phyloP scores from a whole-genome alignment of 2,113 vertebrate genomes.

The Equus quagga region DNA sequence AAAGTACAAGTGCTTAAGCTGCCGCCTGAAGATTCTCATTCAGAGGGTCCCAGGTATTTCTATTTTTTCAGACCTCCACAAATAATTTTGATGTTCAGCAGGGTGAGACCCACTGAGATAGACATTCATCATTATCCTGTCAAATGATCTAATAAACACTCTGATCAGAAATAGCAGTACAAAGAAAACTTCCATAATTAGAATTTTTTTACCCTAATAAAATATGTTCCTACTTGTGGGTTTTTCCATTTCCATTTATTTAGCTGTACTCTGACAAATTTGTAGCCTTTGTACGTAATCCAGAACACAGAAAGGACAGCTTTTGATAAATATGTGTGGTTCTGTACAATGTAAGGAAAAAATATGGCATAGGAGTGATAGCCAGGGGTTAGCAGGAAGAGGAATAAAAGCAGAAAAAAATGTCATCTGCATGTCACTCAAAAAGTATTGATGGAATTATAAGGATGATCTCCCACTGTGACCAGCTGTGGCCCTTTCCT shows the following conservation, averaged over 20 bases:
- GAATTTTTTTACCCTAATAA: background rate
- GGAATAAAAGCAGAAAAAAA: background rate
- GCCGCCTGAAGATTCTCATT: background rate
- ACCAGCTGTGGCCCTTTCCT: constrained; percentile 6
- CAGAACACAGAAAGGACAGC: background rate
- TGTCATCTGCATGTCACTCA: background rate
- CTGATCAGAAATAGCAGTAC: constrained; percentile 14
- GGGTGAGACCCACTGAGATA: background rate
- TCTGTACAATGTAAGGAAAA: background rate
- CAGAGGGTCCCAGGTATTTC: background rate
- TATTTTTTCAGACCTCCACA: background rate
- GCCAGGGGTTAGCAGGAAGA: background rate
- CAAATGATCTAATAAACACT: background rate
- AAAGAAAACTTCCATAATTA: background rate
- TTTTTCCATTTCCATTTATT: background rate
- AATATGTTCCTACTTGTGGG: background rate
- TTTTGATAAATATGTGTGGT: background rate
- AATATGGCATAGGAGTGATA: background rate
- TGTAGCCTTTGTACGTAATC: constrained; percentile 9
- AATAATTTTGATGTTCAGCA: background rate
- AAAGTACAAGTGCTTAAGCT: background rate
- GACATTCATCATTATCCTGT: background rate
- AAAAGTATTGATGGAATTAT: background rate
- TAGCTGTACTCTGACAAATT: background rate
- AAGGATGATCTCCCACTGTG: background rate